Evolutionary conservation across 2,797 vertebrate species (phyloP), one percentile per base, ranked within the genome.

Genomic region (Myripristis jacobus): DNA sequence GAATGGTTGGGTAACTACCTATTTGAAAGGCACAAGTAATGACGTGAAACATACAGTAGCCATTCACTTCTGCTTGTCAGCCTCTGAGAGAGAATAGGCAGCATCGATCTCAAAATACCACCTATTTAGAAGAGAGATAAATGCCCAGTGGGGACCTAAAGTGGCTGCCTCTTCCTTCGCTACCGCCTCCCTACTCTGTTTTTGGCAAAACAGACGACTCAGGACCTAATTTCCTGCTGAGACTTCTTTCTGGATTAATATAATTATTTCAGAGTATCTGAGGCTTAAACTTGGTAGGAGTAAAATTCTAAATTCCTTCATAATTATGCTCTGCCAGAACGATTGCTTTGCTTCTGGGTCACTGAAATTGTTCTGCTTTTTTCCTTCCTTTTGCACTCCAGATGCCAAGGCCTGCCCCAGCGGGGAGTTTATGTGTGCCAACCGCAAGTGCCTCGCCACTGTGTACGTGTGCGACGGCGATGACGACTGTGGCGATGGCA

Each of bases 401-500:
- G 94, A 95, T 43, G 91, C 92, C 80, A 92, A 92, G 65, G 92
- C 96, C 79, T 99, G 98, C 70, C 94, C 95, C 56, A 85, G 88
- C 9, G 95, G 93, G 0, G 96, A 99, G 93, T 99, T 95, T 86
- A 92, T 93, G 93, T 95, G 98, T 77, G 91, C 90, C 75, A 97
- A 97, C 93, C 96, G 93, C 34, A 95, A 95, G 0, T 99, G 98
- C 90, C 92, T 99, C 87, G 95, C 96, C 61, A 44, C 91, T 0
- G 94, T 94, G 73, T 96, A 96, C 0, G 95, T 96, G 87, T 99
- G 98, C 0, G 97, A 99, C 0, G 96, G 97, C 0, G 96, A 97
- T 21, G 94, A 98, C 0, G 94, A 98, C 93, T 98, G 97, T 0
- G 96, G 96, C 0, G 98, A 98, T 0, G 95, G 94, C 88, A 98